phyloP scores from a whole-genome alignment of 2,888 invertebrate species.

The Thyatira batis region DNA sequence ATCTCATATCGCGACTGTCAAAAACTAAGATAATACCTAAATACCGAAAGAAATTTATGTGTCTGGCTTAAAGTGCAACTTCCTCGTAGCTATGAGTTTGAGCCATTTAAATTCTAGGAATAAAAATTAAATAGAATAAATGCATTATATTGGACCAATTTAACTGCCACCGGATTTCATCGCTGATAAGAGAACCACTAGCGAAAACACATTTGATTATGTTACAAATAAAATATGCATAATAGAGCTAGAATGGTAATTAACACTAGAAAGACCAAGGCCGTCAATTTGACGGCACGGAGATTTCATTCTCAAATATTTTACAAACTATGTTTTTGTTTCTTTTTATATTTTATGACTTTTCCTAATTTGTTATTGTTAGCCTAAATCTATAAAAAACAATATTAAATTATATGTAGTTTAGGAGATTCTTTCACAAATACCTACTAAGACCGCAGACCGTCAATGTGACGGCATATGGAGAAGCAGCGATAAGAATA shows the following conservation, averaged over 20 bases:
- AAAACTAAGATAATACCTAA: background rate
- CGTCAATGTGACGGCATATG: too few relatives aligned
- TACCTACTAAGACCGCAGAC: too few relatives aligned
- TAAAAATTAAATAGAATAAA: constrained; percentile 4
- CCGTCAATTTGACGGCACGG: too few relatives aligned
- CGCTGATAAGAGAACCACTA: background rate
- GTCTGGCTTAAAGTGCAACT: background rate
- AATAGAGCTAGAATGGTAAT: background rate
- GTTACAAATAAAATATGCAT: background rate
- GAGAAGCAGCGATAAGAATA: too few relatives aligned
- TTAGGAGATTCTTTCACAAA: too few relatives aligned
- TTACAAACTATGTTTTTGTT: too few relatives aligned
- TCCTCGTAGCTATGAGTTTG: background rate
- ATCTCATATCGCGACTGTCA: background rate
- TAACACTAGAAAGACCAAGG: too few relatives aligned
- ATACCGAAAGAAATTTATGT: background rate
- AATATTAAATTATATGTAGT: too few relatives aligned
- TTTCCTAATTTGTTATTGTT: too few relatives aligned
- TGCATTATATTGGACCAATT: constrained; percentile 6
- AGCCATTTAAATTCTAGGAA: background rate
- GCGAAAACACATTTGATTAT: background rate
- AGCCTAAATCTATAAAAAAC: too few relatives aligned
- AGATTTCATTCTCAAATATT: too few relatives aligned
- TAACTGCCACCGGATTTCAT: background rate
- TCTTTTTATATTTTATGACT: too few relatives aligned